These are phyloP conservation scores for Tragelaphus scriptus DNA, from an alignment of 2,113 vertebrate species.

Conservation along the genomic window DNA sequence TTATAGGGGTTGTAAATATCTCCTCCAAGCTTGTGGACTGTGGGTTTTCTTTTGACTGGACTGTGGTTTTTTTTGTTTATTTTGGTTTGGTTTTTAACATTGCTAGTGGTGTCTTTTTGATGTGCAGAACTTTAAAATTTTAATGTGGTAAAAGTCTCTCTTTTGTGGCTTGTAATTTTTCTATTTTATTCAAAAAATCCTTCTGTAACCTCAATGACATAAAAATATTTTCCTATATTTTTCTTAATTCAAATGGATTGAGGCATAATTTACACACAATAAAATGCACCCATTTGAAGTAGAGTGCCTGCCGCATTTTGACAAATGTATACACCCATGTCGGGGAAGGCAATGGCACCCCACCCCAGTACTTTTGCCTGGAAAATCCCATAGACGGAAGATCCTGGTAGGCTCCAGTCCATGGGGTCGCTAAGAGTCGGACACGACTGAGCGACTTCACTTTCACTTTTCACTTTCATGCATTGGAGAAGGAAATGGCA, in stretches of 20 bases:
- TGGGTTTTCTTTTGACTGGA: neutral
- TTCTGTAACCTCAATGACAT: neutral
- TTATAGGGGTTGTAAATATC: neutral
- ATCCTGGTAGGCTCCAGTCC: too few relatives aligned
- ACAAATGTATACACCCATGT: neutral
- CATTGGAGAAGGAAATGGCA: too few relatives aligned
- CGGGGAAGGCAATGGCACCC: too few relatives aligned
- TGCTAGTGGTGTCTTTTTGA: slow-evolving; percentile 42
- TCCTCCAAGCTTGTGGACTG: neutral
- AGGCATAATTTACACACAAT: neutral
- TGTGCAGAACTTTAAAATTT: slow-evolving; percentile 20
- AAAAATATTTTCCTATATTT: neutral
- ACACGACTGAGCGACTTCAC: too few relatives aligned
- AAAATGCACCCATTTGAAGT: neutral
- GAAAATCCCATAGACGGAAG: too few relatives aligned
- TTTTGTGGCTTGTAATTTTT: slow-evolving; percentile 23
- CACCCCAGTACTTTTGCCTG: too few relatives aligned
- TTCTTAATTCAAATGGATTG: neutral
- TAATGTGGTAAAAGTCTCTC: slow-evolving; percentile 9
- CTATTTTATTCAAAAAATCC: slow-evolving; percentile 5
- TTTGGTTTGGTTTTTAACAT: neutral
- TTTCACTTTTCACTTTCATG: too few relatives aligned
- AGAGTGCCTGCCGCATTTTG: neutral
- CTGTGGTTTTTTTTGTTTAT: neutral
- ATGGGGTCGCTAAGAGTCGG: too few relatives aligned